Percentiles rank a stretch among this genome's conserved stretches.
phyloP scores from a whole-genome alignment of 2,797 vertebrate species.

The Psittacula derbiana region DNA sequence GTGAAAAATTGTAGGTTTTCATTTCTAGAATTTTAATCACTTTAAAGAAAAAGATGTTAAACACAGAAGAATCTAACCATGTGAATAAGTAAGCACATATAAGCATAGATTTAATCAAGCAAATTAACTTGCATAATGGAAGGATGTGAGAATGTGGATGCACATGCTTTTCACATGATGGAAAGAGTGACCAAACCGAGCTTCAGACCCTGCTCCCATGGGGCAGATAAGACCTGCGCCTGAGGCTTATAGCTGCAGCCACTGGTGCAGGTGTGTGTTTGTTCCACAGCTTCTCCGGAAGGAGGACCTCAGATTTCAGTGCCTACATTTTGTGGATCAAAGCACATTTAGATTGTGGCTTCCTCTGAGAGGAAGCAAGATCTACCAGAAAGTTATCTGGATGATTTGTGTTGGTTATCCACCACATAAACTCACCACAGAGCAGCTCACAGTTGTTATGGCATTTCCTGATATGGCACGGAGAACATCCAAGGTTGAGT shows the following conservation, averaged over 20 bases:
- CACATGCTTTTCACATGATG: not conserved
- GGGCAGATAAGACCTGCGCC: not conserved
- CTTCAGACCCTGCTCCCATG: not conserved
- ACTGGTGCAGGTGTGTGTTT: slow-evolving; percentile 23
- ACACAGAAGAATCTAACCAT: not conserved
- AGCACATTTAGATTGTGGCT: slow-evolving; percentile 28
- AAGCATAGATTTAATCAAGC: not conserved
- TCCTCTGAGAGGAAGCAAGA: slow-evolving; percentile 53
- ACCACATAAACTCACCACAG: not conserved
- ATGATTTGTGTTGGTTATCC: slow-evolving; percentile 54
- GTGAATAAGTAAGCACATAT: not conserved
- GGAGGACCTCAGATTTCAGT: not conserved
- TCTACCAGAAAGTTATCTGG: slow-evolving; percentile 33
- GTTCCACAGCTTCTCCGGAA: not conserved
- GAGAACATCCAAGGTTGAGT: not conserved
- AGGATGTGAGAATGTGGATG: not conserved
- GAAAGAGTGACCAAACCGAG: not conserved
- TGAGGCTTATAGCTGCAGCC: not conserved
- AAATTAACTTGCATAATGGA: not conserved
- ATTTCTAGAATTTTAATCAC: not conserved
- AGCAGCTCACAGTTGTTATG: not conserved
- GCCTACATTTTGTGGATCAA: slow-evolving; percentile 24
- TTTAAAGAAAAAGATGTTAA: not conserved
- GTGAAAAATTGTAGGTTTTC: not conserved
- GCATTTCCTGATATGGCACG: not conserved